These are phyloP conservation scores for Lucilia cuprina DNA, from an alignment of 1,140 invertebrate species.

Conservation along the genomic window DNA sequence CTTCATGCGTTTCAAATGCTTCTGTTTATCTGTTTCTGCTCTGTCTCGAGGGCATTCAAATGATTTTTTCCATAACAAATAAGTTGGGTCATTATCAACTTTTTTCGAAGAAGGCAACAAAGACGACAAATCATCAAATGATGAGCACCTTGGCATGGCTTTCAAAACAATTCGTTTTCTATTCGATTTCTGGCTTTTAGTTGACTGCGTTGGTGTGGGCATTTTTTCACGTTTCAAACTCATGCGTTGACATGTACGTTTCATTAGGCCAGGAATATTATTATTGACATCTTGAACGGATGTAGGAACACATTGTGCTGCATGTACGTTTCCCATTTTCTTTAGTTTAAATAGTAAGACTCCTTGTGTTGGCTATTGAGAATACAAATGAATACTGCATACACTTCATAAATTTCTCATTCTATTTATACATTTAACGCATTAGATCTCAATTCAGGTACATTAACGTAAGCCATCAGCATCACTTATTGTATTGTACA, in stretches of 20 bases:
- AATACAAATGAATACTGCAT: background rate
- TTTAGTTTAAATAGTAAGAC: background rate
- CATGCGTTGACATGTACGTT: constrained; percentile 17
- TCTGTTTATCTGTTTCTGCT: background rate
- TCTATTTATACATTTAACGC: background rate
- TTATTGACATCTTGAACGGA: constrained; percentile 8
- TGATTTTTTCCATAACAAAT: constrained; percentile 6
- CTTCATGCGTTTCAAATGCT: background rate
- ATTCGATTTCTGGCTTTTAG: background rate
- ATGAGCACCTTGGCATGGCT: constrained; percentile 2
- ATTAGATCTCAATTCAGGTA: background rate
- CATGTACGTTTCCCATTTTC: constrained; percentile 18
- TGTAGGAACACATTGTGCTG: background rate
- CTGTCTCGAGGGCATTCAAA: background rate
- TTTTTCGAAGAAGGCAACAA: background rate
- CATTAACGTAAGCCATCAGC: background rate
- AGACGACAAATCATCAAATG: background rate
- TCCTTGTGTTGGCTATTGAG: background rate
- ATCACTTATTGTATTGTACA: no score
- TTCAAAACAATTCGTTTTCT: background rate
- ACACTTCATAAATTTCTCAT: background rate
- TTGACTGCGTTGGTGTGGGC: background rate
- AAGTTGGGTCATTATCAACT: constrained; percentile 1
- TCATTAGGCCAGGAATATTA: background rate
- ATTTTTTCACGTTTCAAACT: background rate